phyloP scores from a whole-genome alignment of 1,140 invertebrate genomes.

The Rhizoglyphus robini region DNA sequence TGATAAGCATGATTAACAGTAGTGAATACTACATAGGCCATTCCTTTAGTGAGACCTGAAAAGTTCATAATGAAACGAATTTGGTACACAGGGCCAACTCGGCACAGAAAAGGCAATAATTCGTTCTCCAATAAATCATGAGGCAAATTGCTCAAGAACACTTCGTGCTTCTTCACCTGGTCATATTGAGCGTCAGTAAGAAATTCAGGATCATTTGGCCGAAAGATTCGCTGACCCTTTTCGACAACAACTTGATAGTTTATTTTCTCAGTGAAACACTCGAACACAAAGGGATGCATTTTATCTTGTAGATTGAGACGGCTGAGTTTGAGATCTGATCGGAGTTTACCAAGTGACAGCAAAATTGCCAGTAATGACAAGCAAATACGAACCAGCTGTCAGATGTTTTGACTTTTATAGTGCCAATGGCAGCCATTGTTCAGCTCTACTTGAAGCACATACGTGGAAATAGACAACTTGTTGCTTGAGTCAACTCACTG shows the following conservation, averaged over 20 bases:
- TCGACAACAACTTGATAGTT: conserved; percentile 47
- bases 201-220: conserved; percentile 29
- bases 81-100: conserved; percentile 40
- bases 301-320: too few relatives aligned
- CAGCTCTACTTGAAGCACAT: too few relatives aligned
- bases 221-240: conserved; percentile 51
- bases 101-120: conserved; percentile 40
- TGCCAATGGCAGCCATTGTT: too few relatives aligned
- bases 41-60: conserved; percentile 38
- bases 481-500: too few relatives aligned
- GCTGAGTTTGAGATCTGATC: too few relatives aligned
- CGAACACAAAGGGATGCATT: too few relatives aligned
- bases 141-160: conserved; percentile 43
- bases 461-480: too few relatives aligned
- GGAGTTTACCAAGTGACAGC: too few relatives aligned
- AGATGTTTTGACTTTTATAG: too few relatives aligned
- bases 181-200: conserved; percentile 29
- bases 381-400: too few relatives aligned
- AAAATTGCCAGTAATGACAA: too few relatives aligned
- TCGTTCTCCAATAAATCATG: conserved; percentile 42
- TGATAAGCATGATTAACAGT: conserved; percentile 35
- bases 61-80: conserved; percentile 42
- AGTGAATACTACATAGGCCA: conserved; percentile 40
- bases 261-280: too few relatives aligned
- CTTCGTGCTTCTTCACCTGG: conserved; percentile 32